phyloP scores from a whole-genome alignment of 2,888 invertebrate species.

The Ephialtes manifestator region DNA sequence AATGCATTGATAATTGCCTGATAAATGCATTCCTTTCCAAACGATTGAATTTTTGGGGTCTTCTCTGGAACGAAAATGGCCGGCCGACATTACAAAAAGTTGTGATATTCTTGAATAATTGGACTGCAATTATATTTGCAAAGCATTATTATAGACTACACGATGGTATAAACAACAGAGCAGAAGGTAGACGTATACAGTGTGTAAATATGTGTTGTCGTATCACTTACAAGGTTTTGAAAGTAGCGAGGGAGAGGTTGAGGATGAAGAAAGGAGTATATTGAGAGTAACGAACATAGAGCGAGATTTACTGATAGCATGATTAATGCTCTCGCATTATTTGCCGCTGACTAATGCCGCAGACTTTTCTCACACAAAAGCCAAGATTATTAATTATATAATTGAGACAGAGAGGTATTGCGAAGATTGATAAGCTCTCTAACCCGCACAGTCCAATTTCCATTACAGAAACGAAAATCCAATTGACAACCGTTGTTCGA shows the following conservation, averaged over 20 bases:
- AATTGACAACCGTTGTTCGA: slow-evolving; percentile 31
- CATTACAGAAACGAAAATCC: slow-evolving; percentile 17
- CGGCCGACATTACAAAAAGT: neutral
- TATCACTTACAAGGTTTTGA: slow-evolving; percentile 76
- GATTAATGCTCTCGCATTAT: slow-evolving; percentile 12
- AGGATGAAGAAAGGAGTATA: neutral
- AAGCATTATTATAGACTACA: neutral
- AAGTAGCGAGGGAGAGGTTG: slow-evolving; percentile 69
- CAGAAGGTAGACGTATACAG: slow-evolving; percentile 19
- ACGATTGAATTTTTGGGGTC: neutral
- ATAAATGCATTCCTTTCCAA: slow-evolving; percentile 1
- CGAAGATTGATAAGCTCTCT: slow-evolving; percentile 26
- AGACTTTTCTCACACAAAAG: neutral
- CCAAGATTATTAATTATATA: slow-evolving; percentile 1
- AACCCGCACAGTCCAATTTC: slow-evolving; percentile 17
- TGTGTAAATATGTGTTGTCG: slow-evolving; percentile 8
- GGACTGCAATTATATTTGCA: neutral
- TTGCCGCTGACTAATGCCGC: slow-evolving; percentile 36
- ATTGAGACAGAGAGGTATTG: slow-evolving; percentile 13
- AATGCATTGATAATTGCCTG: neutral
- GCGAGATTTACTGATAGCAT: slow-evolving; percentile 23
- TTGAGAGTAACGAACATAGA: slow-evolving; percentile 15
- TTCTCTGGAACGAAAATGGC: neutral
- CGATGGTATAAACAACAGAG: slow-evolving; percentile 3
- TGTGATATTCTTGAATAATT: neutral